Conservation (phyloP, 2,113 vertebrate species). For the Pavo muticus region DNA sequence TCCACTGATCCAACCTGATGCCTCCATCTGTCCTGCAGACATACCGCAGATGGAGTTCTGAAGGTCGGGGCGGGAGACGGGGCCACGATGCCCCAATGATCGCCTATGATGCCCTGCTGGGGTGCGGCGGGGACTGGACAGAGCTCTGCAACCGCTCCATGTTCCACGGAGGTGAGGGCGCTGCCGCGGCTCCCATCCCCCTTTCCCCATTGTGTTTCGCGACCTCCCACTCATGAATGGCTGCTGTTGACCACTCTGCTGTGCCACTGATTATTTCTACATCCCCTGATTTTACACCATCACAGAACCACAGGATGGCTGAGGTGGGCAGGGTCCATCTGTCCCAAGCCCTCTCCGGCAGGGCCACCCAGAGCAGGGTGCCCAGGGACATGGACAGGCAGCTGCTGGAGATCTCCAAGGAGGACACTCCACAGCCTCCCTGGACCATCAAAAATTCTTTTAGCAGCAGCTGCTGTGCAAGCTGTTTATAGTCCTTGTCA, state of each 20-base stretch:
- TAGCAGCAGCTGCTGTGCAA: background rate
- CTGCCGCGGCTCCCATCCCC: fast-evolving
- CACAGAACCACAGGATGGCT: background rate
- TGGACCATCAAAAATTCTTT: background rate
- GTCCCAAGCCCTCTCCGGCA: background rate
- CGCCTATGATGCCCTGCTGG: constrained; percentile 93
- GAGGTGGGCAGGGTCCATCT: background rate
- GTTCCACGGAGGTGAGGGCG: constrained; percentile 91
- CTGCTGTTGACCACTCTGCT: background rate
- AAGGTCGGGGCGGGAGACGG: constrained; percentile 88
- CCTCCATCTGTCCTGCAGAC: constrained; percentile 62
- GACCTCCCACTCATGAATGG: background rate
- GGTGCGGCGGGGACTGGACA: constrained; percentile 85
- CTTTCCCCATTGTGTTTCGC: background rate
- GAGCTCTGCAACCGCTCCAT: constrained; percentile 92
- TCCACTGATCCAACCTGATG: background rate
- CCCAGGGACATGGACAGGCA: background rate
- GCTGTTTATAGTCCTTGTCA: background rate
- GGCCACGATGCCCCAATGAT: constrained; percentile 98
- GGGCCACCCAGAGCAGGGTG: background rate
- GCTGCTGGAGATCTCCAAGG: background rate
- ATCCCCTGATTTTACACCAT: background rate
- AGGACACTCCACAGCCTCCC: background rate
- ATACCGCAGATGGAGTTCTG: constrained; percentile 94
- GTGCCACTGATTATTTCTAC: fast-evolving